Percentiles rank a stretch among this genome's conserved stretches.
Conservation (phyloP, 2,888 invertebrate species). For the Trisateles emortualis region DNA sequence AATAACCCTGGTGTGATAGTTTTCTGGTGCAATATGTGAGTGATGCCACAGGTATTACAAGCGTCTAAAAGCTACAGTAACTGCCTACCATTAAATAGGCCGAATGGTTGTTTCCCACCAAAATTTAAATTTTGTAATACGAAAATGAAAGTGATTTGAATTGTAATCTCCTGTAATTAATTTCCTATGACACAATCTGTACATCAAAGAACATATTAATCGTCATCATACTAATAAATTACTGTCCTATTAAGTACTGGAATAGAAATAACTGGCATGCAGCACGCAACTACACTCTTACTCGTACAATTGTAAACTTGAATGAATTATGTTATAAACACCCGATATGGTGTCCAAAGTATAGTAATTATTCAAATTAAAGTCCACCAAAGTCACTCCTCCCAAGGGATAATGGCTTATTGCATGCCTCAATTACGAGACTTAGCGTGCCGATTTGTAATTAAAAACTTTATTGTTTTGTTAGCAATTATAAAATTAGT, state of each 20-base stretch:
- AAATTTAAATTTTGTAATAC: too few relatives aligned
- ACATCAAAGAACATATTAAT: neutral
- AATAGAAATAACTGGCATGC: neutral
- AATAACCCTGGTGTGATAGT: too few relatives aligned
- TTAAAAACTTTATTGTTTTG: neutral
- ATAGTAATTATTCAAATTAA: conserved; percentile 8
- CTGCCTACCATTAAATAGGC: too few relatives aligned
- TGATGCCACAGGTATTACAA: too few relatives aligned
- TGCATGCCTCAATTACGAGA: conserved; percentile 4
- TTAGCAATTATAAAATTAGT: too few relatives aligned
- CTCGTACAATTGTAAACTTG: neutral
- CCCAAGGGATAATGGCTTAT: conserved; percentile 9
- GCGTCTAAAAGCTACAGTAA: too few relatives aligned
- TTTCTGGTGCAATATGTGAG: too few relatives aligned
- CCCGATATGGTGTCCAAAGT: neutral
- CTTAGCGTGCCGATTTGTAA: neutral
- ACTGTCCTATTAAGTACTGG: neutral
- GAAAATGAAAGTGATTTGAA: too few relatives aligned
- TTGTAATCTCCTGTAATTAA: too few relatives aligned
- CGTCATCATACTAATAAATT: neutral
- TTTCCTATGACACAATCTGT: neutral
- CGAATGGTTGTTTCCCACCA: too few relatives aligned
- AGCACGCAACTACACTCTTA: neutral
- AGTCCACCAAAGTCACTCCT: conserved; percentile 6
- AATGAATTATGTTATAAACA: neutral